Percentiles rank a stretch among this genome's conserved stretches.
These are phyloP conservation scores for Tarsius wallacei DNA, from an alignment of 2,797 vertebrate genomes.

Conservation along the genomic window DNA sequence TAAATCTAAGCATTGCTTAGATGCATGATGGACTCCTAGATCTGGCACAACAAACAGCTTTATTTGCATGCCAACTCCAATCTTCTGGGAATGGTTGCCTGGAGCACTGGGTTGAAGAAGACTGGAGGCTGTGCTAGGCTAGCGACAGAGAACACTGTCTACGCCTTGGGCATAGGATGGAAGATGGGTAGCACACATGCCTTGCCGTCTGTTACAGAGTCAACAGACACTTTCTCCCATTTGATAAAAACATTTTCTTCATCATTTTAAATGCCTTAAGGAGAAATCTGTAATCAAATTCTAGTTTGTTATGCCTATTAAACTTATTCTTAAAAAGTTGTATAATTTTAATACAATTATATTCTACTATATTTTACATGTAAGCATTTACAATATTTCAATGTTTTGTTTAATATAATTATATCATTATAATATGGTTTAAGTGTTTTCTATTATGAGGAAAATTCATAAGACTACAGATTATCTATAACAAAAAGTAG, in stretches of 20 bases:
- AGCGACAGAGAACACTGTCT: background rate
- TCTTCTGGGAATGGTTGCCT: background rate
- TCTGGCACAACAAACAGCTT: background rate
- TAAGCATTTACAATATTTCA: background rate
- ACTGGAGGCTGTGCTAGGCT: background rate
- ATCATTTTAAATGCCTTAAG: conserved; percentile 5
- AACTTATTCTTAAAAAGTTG: background rate
- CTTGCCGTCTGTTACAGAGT: background rate
- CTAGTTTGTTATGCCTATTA: background rate
- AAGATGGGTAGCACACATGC: background rate
- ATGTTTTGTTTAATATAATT: background rate
- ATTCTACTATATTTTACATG: background rate
- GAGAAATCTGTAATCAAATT: conserved; percentile 17
- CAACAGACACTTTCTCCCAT: background rate
- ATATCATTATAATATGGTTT: background rate
- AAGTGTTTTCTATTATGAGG: background rate
- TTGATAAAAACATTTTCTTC: background rate
- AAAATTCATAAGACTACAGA: background rate
- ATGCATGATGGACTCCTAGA: background rate
- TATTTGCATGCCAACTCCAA: background rate
- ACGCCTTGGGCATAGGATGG: background rate
- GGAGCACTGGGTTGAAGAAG: background rate
- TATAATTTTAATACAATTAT: conserved; percentile 36
- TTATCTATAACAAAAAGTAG: conserved; percentile 24
- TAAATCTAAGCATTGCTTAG: conserved; percentile 19